phyloP scores from a whole-genome alignment of 2,113 vertebrate species.

The Hydrochoerus hydrochaeris region DNA sequence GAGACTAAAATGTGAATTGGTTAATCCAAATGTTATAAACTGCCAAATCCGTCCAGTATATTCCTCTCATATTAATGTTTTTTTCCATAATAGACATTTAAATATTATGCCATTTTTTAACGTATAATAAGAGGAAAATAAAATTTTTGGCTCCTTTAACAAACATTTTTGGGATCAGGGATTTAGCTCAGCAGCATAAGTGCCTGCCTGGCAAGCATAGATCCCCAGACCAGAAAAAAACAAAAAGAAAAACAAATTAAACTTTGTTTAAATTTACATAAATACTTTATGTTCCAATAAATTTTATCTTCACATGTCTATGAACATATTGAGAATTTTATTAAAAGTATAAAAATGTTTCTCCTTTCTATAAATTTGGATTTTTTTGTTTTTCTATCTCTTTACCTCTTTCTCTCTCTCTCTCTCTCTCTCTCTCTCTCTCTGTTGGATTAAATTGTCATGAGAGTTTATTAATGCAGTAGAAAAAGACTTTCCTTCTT shows the following conservation, averaged over 20 bases:
- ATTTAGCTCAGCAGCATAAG: too few relatives aligned
- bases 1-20: background rate
- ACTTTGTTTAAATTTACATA: background rate
- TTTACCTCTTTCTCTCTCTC: background rate
- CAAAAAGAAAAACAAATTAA: background rate
- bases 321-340: conserved; percentile 12
- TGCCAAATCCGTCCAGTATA: background rate
- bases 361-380: background rate
- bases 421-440: background rate
- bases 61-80: background rate
- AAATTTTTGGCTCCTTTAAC: background rate
- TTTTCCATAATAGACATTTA: background rate
- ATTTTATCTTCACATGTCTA: conserved; percentile 30
- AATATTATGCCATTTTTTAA: background rate
- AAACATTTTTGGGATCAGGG: background rate
- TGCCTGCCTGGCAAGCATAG: too few relatives aligned
- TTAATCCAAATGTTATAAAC: background rate
- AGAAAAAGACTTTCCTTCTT: background rate
- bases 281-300: background rate
- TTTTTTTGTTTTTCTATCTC: background rate
- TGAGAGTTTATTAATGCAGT: background rate
- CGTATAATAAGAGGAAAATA: background rate
- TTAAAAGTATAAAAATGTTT: background rate
- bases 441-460: background rate
- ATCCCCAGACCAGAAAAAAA: too few relatives aligned